Percentiles rank a stretch among this genome's conserved stretches.
These are phyloP conservation scores for Chiroxiphia lanceolata DNA, from an alignment of 2,797 vertebrate species.

Conservation along the genomic window DNA sequence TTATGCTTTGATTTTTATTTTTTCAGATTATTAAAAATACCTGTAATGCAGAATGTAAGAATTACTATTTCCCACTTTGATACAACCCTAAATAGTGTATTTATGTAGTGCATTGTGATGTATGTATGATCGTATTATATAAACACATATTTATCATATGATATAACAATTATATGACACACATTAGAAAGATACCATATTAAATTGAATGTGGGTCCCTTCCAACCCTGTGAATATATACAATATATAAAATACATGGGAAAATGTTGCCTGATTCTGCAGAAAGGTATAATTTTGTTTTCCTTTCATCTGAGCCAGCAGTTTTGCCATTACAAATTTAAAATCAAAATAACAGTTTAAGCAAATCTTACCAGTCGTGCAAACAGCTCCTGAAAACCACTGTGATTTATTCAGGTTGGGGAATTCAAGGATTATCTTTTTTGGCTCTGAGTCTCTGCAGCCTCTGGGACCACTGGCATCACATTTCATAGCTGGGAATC, in stretches of 20 bases:
- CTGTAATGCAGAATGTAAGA: background rate
- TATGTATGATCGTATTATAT: too few species aligned
- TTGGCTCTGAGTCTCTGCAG: background rate
- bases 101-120: background rate
- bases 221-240: background rate
- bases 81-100: background rate
- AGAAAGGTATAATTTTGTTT: background rate
- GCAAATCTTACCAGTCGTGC: background rate
- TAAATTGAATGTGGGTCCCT: background rate
- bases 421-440: constrained; percentile 2
- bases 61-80: rapidly evolving
- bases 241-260: background rate
- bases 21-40: background rate
- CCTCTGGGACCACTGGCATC: background rate
- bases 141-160: background rate
- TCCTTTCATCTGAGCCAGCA: background rate
- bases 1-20: background rate
- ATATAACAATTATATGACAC: background rate
- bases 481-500: background rate
- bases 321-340: background rate
- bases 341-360: background rate
- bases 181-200: background rate
- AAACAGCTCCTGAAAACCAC: background rate
- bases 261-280: background rate
- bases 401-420: background rate